Conservation (phyloP, 2,888 invertebrate genomes). For the Aphrophora alni region DNA sequence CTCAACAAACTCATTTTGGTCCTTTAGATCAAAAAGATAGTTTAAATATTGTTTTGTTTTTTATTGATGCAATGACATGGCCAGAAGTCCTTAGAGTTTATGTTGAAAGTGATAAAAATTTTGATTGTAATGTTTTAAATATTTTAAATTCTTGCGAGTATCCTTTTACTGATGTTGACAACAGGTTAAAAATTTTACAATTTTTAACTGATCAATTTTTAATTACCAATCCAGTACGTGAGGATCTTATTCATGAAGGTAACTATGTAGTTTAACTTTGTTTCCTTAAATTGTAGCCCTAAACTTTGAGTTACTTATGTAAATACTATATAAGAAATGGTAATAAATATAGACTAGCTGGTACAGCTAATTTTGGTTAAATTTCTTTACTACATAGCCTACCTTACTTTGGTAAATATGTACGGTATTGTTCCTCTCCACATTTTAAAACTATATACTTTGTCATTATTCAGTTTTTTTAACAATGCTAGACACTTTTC, state of each 20-base stretch:
- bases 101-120: slow-evolving; percentile 87
- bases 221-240: slow-evolving; percentile 89
- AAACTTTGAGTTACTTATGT: too few species aligned
- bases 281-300: too few species aligned
- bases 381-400: too few species aligned
- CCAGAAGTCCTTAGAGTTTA: slow-evolving; percentile 90
- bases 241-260: slow-evolving; percentile 94
- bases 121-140: slow-evolving; percentile 74
- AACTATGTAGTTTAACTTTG: slow-evolving; percentile 51
- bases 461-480: too few species aligned
- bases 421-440: too few species aligned
- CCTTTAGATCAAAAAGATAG: slow-evolving; percentile 97
- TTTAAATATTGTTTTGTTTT: slow-evolving; percentile 90
- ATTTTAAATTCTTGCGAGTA: slow-evolving; percentile 80
- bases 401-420: too few species aligned
- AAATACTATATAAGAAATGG: too few species aligned
- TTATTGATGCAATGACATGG: slow-evolving; percentile 96
- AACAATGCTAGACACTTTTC: too few species aligned
- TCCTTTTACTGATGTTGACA: slow-evolving; percentile 83
- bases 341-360: too few species aligned
- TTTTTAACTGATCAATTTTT: slow-evolving; percentile 95
- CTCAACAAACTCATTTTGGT: slow-evolving; percentile 93
- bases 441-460: too few species aligned
- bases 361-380: too few species aligned
- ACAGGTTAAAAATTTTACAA: slow-evolving; percentile 81